phyloP scores from a whole-genome alignment of 2,888 invertebrate genomes.

The Oasisia sp. region DNA sequence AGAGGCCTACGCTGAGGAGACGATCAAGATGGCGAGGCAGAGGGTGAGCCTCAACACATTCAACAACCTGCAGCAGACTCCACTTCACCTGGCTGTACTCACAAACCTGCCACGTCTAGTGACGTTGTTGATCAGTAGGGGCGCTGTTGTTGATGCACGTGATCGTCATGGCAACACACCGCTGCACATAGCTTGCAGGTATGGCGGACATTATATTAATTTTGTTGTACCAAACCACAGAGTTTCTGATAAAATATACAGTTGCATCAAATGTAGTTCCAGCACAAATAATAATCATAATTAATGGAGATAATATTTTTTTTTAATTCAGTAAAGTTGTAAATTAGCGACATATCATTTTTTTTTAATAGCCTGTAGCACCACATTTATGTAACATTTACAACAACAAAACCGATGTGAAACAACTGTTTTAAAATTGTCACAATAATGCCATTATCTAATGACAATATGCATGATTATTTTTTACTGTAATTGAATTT shows the following conservation, averaged over 20 bases:
- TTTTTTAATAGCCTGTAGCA: too few species aligned
- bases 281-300: too few species aligned
- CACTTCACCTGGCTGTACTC: constrained; percentile 87
- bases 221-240: not conserved
- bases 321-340: too few species aligned
- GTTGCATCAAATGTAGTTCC: too few species aligned
- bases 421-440: not conserved
- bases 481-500: too few species aligned
- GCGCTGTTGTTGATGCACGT: constrained; percentile 75
- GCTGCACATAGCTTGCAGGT: constrained; percentile 82
- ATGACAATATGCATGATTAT: not conserved
- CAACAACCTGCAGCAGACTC: constrained; percentile 81
- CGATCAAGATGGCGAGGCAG: not conserved
- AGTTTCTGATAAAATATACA: not conserved
- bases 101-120: constrained; percentile 80
- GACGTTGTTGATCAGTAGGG: constrained; percentile 82
- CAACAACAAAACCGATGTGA: not conserved
- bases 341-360: too few species aligned
- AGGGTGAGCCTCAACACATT: constrained; percentile 75
- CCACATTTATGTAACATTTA: too few species aligned
- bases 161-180: constrained; percentile 87
- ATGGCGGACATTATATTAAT: not conserved
- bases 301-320: too few species aligned
- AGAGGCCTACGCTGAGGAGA: not conserved
- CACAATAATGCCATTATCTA: not conserved